phyloP scores from a whole-genome alignment of 2,888 invertebrate species.

The Platerodrilus igneus region DNA sequence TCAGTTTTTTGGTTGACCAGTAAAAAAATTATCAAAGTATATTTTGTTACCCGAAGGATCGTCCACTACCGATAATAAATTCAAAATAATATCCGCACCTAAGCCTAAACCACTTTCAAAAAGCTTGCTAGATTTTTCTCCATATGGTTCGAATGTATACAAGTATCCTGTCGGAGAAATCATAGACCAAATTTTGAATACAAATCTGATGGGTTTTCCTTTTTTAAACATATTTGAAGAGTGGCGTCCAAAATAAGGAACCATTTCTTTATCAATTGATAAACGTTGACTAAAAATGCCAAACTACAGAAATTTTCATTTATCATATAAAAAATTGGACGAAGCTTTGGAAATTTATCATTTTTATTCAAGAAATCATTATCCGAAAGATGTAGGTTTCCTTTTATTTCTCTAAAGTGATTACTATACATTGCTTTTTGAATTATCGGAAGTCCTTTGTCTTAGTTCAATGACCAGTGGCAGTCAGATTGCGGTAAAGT shows the following conservation, averaged over 20 bases:
- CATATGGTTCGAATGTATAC: slow-evolving; percentile 24
- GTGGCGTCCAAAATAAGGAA: slow-evolving; percentile 31
- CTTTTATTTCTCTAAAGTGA: slow-evolving; percentile 26
- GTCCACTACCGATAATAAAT: slow-evolving; percentile 5
- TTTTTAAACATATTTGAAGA: slow-evolving; percentile 35
- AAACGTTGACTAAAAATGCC: slow-evolving; percentile 29
- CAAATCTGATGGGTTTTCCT: slow-evolving; percentile 34
- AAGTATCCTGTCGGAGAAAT: slow-evolving; percentile 20
- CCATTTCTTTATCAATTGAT: slow-evolving; percentile 32
- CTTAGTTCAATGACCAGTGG: slow-evolving; percentile 19
- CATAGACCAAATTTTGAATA: slow-evolving; percentile 16
- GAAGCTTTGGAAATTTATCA: slow-evolving; percentile 32
- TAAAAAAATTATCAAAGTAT: slow-evolving; percentile 11
- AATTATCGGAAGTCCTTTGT: slow-evolving; percentile 16
- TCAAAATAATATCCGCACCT: slow-evolving; percentile 7
- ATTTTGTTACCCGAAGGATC: slow-evolving; percentile 3
- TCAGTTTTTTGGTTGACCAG: slow-evolving; percentile 15
- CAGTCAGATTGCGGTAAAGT: slow-evolving; percentile 3
- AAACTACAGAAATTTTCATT: slow-evolving; percentile 29
- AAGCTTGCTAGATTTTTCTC: slow-evolving; percentile 10
- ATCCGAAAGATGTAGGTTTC: slow-evolving; percentile 30
- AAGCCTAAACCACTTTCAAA: slow-evolving; percentile 3
- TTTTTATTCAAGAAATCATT: slow-evolving; percentile 26
- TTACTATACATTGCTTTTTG: slow-evolving; percentile 23
- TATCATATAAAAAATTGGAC: slow-evolving; percentile 27